phyloP scores from a whole-genome alignment of 2,888 invertebrate genomes.

The Anticlea derivata region DNA sequence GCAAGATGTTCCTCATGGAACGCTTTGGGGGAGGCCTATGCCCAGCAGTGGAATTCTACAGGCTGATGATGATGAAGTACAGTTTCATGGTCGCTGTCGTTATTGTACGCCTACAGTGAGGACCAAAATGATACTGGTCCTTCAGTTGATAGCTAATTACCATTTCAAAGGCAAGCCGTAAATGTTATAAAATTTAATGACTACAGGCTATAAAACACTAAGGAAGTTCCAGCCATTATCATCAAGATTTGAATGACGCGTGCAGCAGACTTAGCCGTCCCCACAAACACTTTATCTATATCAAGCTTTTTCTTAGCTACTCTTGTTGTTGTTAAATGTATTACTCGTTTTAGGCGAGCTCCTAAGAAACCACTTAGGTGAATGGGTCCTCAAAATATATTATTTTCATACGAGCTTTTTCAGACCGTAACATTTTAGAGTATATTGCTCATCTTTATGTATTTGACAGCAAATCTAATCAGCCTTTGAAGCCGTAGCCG shows the following conservation, averaged over 20 bases:
- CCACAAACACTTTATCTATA: background rate
- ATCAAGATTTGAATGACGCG: background rate
- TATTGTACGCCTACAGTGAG: too few species aligned
- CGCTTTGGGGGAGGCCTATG: too few species aligned
- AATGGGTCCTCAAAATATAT: constrained; percentile 25
- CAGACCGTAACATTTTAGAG: constrained; percentile 1
- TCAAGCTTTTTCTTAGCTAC: constrained; percentile 11
- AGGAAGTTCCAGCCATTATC: constrained; percentile 11
- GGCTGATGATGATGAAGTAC: too few species aligned
- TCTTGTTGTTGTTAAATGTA: constrained; percentile 25
- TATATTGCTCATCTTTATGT: constrained; percentile 11
- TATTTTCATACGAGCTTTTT: constrained; percentile 17
- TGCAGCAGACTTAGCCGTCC: background rate
- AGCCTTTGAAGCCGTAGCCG: background rate
- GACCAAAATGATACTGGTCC: too few species aligned
- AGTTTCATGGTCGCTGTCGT: too few species aligned
- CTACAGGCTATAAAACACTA: constrained; percentile 1
- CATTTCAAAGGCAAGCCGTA: constrained; percentile 16
- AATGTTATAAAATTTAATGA: constrained; percentile 11
- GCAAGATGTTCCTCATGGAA: too few species aligned
- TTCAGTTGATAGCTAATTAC: constrained; percentile 19
- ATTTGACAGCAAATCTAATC: constrained; percentile 10
- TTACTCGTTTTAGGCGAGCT: constrained; percentile 30
- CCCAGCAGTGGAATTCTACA: too few species aligned
- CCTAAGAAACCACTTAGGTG: constrained; percentile 34